Base-by-base conservation (phyloP, 2,113 vertebrate genomes). In the Castor canadensis region DNA sequence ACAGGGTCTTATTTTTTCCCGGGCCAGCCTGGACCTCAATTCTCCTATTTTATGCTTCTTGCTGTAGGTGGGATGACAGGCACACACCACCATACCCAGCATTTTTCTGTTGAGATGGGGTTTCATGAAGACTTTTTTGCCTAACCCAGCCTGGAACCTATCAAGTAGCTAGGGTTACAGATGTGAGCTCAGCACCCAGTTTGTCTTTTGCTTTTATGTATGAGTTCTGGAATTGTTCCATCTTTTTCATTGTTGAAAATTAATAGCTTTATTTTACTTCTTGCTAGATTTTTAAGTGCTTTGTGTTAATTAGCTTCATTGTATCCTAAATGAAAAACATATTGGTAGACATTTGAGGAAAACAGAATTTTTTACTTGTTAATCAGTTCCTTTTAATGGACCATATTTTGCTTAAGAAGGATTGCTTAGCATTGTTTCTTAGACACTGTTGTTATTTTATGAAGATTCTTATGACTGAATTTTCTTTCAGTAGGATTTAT, bases 291-390 rank as follows among this genome's bases (percentile, higher is more conserved):
- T 96, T 77, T 54, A 87, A 96, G 32, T 88, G 49, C 35, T 35
- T 73, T 45, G 45, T n/a, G 45, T 58, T 82, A 86, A 94, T 88
- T 76, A 87, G 13, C 38, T 97, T 91, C 26, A 72, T 45, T 95
- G 35, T 96, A 22, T 79, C 58, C 49, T 86, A 73, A 83, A 52
- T 83, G 19, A 89, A 81, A 92, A 54, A 91, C n/a, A 72, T 73
- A 92, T 84, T 91, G 40, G 49, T 86, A 90, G 85, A 81, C 43
- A 77, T 85, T 91, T 84, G 13, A 79, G 38, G 66, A 17, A 94
- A 90, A 85, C 71, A 67, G 24, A 75, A 19, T n/a, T 92, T 72
- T 95, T 81, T 3, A 6, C 91, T 92, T 87, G 64, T 58, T 80
- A 64, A 71, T 15, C 84, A 13, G 90, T 71, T 92, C n/a, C 30